Evolutionary conservation across 2,888 invertebrate species (phyloP).

Genomic region (Orchesella flavescens): DNA sequence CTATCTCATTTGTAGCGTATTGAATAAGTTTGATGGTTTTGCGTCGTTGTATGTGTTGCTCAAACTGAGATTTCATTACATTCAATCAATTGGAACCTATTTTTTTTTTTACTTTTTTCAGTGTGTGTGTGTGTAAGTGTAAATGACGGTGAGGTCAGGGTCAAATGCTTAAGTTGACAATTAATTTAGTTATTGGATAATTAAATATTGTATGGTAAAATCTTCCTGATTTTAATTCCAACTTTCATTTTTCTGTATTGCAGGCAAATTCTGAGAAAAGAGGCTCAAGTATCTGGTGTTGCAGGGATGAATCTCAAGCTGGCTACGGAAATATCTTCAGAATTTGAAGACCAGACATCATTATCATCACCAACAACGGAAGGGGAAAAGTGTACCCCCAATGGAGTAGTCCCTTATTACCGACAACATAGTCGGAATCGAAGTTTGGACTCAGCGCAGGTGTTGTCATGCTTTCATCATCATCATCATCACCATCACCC

Average conservation of each 20-base stretch:
- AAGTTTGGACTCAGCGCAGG: constrained; percentile 87
- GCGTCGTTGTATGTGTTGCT: too few relatives aligned
- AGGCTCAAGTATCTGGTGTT: constrained; percentile 38
- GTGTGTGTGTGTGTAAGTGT: too few relatives aligned
- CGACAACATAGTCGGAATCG: constrained; percentile 89
- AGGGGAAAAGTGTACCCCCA: not conserved
- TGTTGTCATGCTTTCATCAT: constrained; percentile 54
- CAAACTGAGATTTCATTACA: too few relatives aligned
- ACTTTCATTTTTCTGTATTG: not conserved
- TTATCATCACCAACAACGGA: constrained; percentile 40
- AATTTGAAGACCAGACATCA: constrained; percentile 39
- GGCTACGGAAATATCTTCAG: constrained; percentile 52
- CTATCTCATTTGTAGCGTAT: too few relatives aligned
- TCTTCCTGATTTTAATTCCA: too few relatives aligned
- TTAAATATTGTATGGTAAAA: too few relatives aligned
- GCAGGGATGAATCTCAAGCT: constrained; percentile 57
- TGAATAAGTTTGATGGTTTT: too few relatives aligned
- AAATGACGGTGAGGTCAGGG: too few relatives aligned
- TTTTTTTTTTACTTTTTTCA: too few relatives aligned
- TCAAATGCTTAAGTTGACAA: too few relatives aligned
- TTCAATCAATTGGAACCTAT: too few relatives aligned
- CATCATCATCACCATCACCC: constrained; percentile 33
- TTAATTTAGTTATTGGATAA: too few relatives aligned
- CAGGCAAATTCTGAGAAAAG: constrained; percentile 56
- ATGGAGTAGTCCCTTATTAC: constrained; percentile 16